A percentile compares a stretch with the other conserved stretches of the same genome.
Conservation (phyloP, 2,797 vertebrate species). For the Buceros bicornis region DNA sequence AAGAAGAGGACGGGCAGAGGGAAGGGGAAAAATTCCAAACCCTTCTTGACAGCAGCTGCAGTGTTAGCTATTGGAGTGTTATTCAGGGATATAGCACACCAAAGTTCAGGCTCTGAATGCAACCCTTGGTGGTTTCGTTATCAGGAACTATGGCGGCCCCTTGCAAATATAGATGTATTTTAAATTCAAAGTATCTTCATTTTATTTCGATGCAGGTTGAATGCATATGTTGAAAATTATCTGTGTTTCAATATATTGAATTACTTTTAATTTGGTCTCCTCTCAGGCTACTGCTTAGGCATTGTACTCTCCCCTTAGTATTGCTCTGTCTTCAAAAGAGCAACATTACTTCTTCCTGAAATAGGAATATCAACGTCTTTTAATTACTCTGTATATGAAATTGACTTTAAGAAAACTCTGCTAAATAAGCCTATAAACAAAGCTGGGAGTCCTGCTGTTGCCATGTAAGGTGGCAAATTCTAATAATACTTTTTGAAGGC, state of each 20-base stretch:
- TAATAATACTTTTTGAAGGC: not conserved
- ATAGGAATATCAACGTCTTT: not conserved
- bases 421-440: not conserved
- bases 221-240: not conserved
- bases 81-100: not conserved
- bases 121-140: accelerated
- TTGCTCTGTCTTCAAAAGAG: not conserved
- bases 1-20: not conserved
- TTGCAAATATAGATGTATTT: not conserved
- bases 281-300: not conserved
- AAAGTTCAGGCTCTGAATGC: not conserved
- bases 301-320: not conserved
- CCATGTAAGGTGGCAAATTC: not conserved
- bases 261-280: not conserved
- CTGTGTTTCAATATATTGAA: not conserved
- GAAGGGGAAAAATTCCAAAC: accelerated
- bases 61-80: not conserved
- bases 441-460: not conserved
- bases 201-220: not conserved
- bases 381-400: not conserved
- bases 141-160: not conserved
- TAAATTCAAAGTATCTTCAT: not conserved
- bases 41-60: not conserved
- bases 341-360: not conserved
- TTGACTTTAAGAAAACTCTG: not conserved